Conservation (phyloP, 1,140 invertebrate genomes). For the Pseudachorutes palmiensis region DNA sequence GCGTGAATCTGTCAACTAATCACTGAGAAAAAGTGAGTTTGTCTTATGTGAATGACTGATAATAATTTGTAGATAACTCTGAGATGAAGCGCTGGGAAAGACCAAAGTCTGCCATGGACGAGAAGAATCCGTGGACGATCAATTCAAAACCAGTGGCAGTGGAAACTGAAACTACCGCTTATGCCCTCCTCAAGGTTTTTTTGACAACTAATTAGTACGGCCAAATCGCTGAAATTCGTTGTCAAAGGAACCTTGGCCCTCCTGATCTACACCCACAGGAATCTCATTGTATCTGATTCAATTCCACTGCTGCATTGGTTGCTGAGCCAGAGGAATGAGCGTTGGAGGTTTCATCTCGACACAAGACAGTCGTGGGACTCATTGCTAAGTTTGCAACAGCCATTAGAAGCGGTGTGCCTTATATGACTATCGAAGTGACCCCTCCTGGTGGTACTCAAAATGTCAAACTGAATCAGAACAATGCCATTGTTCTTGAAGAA, state of each 20-base stretch:
- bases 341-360: conserved; percentile 76
- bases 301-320: conserved; percentile 77
- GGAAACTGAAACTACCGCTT: conserved; percentile 83
- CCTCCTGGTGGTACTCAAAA: conserved; percentile 50
- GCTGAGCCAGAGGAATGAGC: conserved; percentile 65
- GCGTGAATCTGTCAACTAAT: too few species aligned
- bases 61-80: conserved; percentile 25
- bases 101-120: conserved; percentile 45
- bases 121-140: conserved; percentile 63
- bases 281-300: conserved; percentile 55
- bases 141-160: conserved; percentile 66
- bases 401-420: conserved; percentile 49
- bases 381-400: conserved; percentile 61
- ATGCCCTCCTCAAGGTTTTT: too few species aligned
- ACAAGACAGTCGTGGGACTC: conserved; percentile 47
- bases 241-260: too few species aligned
- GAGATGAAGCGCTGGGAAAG: conserved; percentile 33
- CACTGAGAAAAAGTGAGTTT: too few species aligned
- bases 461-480: conserved; percentile 55
- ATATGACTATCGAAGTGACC: conserved; percentile 49
- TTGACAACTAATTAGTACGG: too few species aligned
- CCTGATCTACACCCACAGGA: conserved; percentile 56
- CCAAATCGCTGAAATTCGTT: too few species aligned
- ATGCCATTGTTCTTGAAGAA: conserved; percentile 67
- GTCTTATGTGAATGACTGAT: too few species aligned